phyloP scores from a whole-genome alignment of 2,113 vertebrate genomes.

The Tringa solitaria region DNA sequence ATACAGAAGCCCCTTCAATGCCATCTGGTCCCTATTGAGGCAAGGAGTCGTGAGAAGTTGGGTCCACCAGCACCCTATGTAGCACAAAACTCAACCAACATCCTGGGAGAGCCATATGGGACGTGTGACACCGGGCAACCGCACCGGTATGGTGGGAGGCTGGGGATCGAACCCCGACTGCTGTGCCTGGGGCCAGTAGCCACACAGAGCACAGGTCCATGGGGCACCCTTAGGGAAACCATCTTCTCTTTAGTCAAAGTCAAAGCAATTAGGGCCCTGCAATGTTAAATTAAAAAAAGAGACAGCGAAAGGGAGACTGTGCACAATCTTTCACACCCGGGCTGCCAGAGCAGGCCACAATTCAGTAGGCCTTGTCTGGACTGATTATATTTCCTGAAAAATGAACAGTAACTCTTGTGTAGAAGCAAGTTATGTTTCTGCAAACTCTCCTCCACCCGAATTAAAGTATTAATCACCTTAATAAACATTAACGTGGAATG shows the following conservation, averaged over 20 bases:
- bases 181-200: accelerated
- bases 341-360: neutral
- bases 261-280: neutral
- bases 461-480: constrained; percentile 6
- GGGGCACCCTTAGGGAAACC: neutral
- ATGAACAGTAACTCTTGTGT: constrained; percentile 3
- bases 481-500: neutral
- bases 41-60: accelerated
- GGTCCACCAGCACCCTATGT: neutral
- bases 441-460: neutral
- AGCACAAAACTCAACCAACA: neutral
- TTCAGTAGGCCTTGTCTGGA: neutral
- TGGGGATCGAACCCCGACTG: neutral
- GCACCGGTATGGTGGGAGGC: neutral
- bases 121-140: accelerated
- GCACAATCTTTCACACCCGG: constrained; percentile 13
- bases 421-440: neutral
- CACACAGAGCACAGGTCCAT: neutral
- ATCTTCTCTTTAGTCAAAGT: neutral
- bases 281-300: constrained; percentile 7
- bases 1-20: neutral
- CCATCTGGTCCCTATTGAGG: neutral
- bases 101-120: accelerated
- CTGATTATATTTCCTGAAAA: neutral
- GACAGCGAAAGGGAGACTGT: neutral